These are phyloP conservation scores for Coluber constrictor DNA, from an alignment of 2,797 vertebrate species.

Conservation along the genomic window DNA sequence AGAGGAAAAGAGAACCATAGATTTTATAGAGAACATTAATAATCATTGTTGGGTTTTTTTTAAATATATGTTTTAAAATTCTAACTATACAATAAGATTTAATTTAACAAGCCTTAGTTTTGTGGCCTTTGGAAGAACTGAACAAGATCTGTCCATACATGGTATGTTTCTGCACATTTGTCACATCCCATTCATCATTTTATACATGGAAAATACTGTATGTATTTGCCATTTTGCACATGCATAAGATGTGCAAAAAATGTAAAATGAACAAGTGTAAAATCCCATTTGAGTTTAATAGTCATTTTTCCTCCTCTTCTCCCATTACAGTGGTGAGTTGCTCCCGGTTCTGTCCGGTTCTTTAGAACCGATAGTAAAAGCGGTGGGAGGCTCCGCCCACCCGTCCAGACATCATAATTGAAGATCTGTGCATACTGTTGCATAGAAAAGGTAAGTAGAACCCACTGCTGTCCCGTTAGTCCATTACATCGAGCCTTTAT, in stretches of 20 bases:
- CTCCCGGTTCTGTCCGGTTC: too few relatives aligned
- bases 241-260: neutral
- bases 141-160: neutral
- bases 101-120: neutral
- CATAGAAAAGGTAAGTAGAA: too few relatives aligned
- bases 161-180: neutral
- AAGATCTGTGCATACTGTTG: too few relatives aligned
- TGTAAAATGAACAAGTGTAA: neutral
- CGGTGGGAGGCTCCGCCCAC: too few relatives aligned
- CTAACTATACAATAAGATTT: neutral
- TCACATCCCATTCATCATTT: neutral
- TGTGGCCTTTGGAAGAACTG: neutral
- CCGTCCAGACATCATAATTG: too few relatives aligned
- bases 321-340: neutral
- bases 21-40: neutral
- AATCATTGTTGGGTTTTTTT: neutral
- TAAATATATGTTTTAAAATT: neutral
- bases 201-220: neutral
- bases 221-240: neutral
- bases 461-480: neutral
- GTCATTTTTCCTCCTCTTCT: neutral
- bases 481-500: neutral
- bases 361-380: too few relatives aligned
- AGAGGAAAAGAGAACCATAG: neutral
- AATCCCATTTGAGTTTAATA: neutral